These are phyloP conservation scores for Actinostola sp. DNA, from an alignment of 92 coral and sea anemone genomes.

Conservation along the genomic window DNA sequence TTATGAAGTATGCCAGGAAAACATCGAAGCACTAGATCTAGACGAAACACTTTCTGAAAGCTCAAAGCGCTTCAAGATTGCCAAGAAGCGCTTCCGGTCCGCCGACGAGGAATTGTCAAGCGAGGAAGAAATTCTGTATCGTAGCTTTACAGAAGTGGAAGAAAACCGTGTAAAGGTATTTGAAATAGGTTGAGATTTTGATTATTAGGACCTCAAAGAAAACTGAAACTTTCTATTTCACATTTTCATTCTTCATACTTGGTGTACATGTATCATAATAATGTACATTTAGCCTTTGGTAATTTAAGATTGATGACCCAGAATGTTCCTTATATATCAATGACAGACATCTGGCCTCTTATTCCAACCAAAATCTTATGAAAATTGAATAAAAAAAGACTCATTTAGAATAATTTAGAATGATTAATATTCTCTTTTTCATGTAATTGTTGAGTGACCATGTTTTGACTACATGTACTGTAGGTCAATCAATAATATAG, in stretches of 20 bases:
- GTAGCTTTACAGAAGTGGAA: constrained; percentile 91
- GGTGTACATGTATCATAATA: not conserved
- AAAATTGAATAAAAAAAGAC: not conserved
- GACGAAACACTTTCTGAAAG: constrained; percentile 80
- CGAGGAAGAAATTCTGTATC: constrained; percentile 81
- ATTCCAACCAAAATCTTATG: not conserved
- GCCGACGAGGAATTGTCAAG: constrained; percentile 90
- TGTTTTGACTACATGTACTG: not conserved
- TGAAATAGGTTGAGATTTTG: not conserved
- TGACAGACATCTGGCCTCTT: not conserved
- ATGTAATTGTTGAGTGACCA: not conserved
- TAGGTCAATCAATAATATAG: no score
- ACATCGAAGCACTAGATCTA: constrained; percentile 75
- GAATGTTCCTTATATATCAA: not conserved
- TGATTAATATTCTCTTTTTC: not conserved
- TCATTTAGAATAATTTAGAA: not conserved
- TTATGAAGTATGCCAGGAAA: constrained; percentile 89
- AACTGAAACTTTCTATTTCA: no score
- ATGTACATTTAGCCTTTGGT: not conserved
- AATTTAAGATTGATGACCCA: not conserved
- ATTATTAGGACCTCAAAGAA: no score
- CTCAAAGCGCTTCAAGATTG: constrained; percentile 80
- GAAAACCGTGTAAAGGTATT: constrained; percentile 95
- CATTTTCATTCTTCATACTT: not conserved
- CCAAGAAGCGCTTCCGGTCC: constrained; percentile 83